phyloP scores from a whole-genome alignment of 2,888 invertebrate species.

The Herminia tarsipennalis region DNA sequence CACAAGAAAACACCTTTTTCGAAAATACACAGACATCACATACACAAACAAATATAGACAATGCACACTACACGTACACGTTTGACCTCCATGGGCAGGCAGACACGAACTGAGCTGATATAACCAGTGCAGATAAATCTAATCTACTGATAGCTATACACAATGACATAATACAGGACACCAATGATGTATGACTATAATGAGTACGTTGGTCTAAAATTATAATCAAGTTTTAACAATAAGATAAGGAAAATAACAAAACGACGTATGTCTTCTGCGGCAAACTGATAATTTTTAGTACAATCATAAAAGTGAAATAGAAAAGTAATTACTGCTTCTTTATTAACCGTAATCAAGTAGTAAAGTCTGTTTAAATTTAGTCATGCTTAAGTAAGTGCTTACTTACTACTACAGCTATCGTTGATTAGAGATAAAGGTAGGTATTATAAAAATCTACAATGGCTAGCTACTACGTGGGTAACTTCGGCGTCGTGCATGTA shows the following conservation, averaged over 20 bases:
- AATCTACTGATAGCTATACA: constrained; percentile 40
- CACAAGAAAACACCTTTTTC: neutral
- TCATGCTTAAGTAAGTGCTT: too few species aligned
- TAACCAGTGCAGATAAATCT: constrained; percentile 32
- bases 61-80: constrained; percentile 39
- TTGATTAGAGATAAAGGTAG: too few species aligned
- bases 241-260: constrained; percentile 1
- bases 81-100: constrained; percentile 45
- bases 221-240: neutral
- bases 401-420: too few species aligned
- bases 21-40: neutral
- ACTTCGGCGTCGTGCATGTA: too few species aligned
- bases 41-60: constrained; percentile 3
- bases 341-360: too few species aligned
- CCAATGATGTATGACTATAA: constrained; percentile 8
- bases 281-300: too few species aligned
- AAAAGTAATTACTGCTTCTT: too few species aligned
- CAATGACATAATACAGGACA: constrained; percentile 20
- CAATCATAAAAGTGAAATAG: too few species aligned
- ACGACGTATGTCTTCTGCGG: too few species aligned
- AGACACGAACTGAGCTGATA: constrained; percentile 27
- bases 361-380: too few species aligned
- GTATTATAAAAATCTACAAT: too few species aligned
- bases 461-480: too few species aligned
- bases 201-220: constrained; percentile 2